These are phyloP conservation scores for Myotis myotis DNA, from an alignment of 2,797 vertebrate genomes.

Conservation along the genomic window DNA sequence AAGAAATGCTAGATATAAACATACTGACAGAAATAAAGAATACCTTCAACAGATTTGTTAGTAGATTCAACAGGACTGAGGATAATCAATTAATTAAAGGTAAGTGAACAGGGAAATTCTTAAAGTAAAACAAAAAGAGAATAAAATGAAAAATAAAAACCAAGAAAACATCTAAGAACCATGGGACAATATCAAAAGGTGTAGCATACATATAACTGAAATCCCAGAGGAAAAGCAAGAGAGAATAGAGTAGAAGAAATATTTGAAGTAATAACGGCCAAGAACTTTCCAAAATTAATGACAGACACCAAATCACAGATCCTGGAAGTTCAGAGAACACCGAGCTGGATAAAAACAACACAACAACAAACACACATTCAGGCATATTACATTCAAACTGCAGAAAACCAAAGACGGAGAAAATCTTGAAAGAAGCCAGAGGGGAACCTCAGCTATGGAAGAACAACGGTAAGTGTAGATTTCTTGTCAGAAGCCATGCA, in stretches of 20 bases:
- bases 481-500: neutral
- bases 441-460: neutral
- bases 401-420: neutral
- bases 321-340: neutral
- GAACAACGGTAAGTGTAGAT: no score
- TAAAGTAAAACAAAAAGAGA: neutral
- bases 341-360: neutral
- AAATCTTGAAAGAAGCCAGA: neutral
- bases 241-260: neutral
- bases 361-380: neutral
- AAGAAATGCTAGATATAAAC: neutral
- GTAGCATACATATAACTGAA: rapidly evolving
- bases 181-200: neutral
- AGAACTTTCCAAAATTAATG: neutral
- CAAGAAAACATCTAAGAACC: neutral
- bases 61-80: neutral
- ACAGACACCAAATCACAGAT: neutral
- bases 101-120: neutral
- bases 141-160: neutral
- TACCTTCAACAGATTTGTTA: neutral
- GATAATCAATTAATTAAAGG: neutral
- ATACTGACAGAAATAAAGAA: neutral
- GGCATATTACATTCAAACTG: neutral
- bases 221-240: neutral
- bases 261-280: no score